Base-by-base conservation (phyloP, 1,140 invertebrate genomes). In the Zaprionus taronus region DNA sequence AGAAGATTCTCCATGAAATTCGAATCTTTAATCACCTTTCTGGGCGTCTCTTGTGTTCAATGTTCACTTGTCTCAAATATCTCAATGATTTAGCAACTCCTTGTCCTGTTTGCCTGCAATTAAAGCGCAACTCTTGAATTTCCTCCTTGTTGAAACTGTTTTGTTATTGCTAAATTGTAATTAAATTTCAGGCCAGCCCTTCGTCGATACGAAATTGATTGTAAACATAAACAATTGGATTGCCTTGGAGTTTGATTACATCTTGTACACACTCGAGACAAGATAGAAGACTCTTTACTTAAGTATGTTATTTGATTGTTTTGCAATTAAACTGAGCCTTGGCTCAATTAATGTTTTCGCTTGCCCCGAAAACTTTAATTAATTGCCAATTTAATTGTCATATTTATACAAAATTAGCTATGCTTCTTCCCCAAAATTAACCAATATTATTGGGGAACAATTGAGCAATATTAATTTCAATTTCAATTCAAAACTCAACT, bases 341-440 rank as follows among this genome's bases (percentile, higher is more conserved):
- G 20, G 47, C 47, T 11, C 20, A 51, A 20, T 22, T 51, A 22
- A 51, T 51, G 47, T 22, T 12, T 14, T 12, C 14, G 12, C 5
- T n/a, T 41, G 38, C 14, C 5, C 1, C 15, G 38, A n/a, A 22
- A 47, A 17, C 41, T 14, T 24, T 24, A 51, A 14, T 51, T 14
- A 69, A 61, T 51, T 69, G 66, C 24, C 22, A 41, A 15, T 11
- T 31, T 36, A 61, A 34, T 68, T 34, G 47, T 9, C 41, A 47
- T 47, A 47, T 47, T 47, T 47, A 9, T 14, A 47, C 7, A 20
- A 47, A 17, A 11, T 47, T 47, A n/a, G 15, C n/a, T 34, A 11
- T 11, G 31, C 31, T 28, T 24, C 26, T 56, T 26, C 7, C 28
- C 11, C 12, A 51, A 49, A 60, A 51, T 34, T 14, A 60, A 34